Conservation (phyloP, 2,113 vertebrate genomes). For the Cinclus mexicanus region DNA sequence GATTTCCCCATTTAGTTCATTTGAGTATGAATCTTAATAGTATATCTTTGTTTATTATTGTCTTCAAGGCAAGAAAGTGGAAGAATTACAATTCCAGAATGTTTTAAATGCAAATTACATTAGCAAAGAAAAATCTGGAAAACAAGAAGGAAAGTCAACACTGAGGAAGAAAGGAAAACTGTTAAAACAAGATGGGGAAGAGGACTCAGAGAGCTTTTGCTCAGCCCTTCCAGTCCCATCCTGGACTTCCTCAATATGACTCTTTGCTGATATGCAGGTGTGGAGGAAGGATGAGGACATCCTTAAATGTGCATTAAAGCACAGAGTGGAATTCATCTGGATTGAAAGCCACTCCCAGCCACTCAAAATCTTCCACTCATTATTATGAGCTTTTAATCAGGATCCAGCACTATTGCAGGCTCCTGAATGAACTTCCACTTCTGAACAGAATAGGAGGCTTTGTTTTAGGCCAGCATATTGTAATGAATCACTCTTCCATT, state of each 20-base stretch:
- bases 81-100: background rate
- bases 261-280: background rate
- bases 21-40: constrained; percentile 9
- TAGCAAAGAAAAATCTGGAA: background rate
- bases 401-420: background rate
- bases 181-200: background rate
- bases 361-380: background rate
- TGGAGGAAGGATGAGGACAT: background rate
- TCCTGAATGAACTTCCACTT: background rate
- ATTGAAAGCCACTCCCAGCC: background rate
- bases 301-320: background rate
- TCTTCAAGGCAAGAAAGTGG: constrained; percentile 31
- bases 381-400: background rate
- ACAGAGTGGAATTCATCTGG: background rate
- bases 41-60: constrained; percentile 1
- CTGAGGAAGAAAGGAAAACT: background rate
- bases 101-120: constrained; percentile 9
- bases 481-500: background rate
- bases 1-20: background rate
- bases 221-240: background rate
- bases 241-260: background rate
- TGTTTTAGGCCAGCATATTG: background rate
- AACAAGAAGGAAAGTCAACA: background rate
- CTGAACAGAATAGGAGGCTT: background rate
- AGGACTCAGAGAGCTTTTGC: background rate